These are phyloP conservation scores for Tetramorium alpestre DNA, from an alignment of 1,140 invertebrate genomes.

Conservation along the genomic window DNA sequence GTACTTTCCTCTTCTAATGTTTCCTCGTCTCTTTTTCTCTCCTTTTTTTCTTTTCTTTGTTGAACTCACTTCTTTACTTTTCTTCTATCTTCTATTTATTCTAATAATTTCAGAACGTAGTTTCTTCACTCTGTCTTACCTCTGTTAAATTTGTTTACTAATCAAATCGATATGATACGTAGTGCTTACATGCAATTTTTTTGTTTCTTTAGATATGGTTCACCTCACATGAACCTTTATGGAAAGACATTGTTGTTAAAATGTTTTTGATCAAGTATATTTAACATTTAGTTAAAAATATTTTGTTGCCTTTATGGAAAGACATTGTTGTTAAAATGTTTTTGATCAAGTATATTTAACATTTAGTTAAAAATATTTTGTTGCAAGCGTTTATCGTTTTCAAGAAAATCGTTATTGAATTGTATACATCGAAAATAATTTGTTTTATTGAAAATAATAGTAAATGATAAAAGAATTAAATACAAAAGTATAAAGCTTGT, in stretches of 20 bases:
- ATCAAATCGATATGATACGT: neutral
- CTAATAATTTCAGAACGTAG: too few species aligned
- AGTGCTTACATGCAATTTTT: neutral
- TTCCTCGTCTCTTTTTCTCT: too few species aligned
- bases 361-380: neutral
- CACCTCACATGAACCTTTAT: neutral
- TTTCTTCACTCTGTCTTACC: too few species aligned
- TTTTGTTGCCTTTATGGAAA: neutral
- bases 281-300: neutral
- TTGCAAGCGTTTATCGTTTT: neutral
- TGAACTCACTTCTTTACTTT: too few species aligned
- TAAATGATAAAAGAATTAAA: neutral
- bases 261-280: neutral
- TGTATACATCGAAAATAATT: neutral
- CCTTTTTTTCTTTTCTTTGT: too few species aligned
- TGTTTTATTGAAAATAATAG: neutral
- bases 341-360: neutral
- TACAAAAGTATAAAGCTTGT: neutral
- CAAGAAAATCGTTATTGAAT: neutral
- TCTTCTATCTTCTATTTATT: too few species aligned
- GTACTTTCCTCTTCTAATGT: too few species aligned
- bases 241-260: neutral
- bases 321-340: neutral
- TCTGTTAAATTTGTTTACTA: neutral
- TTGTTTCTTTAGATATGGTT: neutral